Evolutionary conservation across 2,797 vertebrate genomes (phyloP).

Genomic region (Danio choprae): DNA sequence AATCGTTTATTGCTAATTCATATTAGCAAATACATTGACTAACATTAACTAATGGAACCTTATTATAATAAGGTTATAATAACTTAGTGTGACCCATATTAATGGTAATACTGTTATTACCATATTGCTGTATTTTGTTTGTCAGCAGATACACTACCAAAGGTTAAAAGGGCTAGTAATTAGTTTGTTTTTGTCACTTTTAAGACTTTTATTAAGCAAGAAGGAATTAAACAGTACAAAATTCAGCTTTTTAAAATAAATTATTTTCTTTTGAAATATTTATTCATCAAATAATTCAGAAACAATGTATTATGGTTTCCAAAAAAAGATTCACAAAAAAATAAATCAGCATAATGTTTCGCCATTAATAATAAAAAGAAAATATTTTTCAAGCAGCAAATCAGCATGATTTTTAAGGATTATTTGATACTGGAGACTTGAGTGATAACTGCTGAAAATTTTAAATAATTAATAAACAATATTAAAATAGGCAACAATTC

Average conservation of each 20-base stretch:
- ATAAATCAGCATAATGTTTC: background rate
- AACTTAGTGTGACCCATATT: no score
- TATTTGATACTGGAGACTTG: no score
- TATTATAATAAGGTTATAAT: no score
- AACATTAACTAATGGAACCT: no score
- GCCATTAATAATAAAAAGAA: background rate
- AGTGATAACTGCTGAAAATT: background rate
- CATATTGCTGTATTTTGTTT: background rate
- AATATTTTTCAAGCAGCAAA: background rate
- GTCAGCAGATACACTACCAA: background rate
- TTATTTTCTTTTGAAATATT: background rate
- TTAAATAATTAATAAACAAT: no score
- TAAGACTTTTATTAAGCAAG: background rate
- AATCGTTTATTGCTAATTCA: no score
- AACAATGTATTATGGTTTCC: background rate
- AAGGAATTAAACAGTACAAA: background rate
- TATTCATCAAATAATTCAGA: background rate
- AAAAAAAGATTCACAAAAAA: no score
- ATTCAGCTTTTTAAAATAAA: background rate
- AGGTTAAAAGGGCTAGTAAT: no score
- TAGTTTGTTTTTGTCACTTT: background rate
- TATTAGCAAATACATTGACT: no score
- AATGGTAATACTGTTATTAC: no score
- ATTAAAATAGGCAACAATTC: no score
- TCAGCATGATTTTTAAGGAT: background rate